Conservation (phyloP, 2,888 invertebrate genomes). For the Orchestes rusci region DNA sequence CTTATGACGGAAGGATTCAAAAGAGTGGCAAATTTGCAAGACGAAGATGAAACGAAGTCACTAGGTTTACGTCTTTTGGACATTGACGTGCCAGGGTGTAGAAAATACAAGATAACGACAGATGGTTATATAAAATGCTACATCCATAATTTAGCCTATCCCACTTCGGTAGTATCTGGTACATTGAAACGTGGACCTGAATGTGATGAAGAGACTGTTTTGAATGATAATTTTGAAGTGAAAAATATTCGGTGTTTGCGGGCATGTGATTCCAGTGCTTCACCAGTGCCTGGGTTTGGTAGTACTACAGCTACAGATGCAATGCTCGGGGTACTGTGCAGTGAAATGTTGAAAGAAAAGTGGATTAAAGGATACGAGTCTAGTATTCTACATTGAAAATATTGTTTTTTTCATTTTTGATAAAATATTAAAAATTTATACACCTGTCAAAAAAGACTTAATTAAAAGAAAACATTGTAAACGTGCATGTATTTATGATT, state of each 20-base stretch:
- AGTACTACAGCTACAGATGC: constrained; percentile 49
- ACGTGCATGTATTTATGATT: no score
- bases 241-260: constrained; percentile 41
- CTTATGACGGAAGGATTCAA: constrained; percentile 28
- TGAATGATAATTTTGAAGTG: constrained; percentile 41
- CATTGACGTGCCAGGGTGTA: constrained; percentile 41
- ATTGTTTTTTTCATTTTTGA: no score
- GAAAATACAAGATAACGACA: constrained; percentile 38
- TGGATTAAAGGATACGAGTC: constrained; percentile 29
- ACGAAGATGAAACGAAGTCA: constrained; percentile 13
- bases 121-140: constrained; percentile 49
- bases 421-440: no score
- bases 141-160: constrained; percentile 34
- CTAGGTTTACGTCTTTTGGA: constrained; percentile 39
- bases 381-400: not conserved
- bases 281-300: constrained; percentile 38
- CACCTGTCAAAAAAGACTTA: no score
- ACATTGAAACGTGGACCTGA: constrained; percentile 39
- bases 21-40: constrained; percentile 28
- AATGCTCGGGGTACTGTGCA: constrained; percentile 51
- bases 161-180: constrained; percentile 26
- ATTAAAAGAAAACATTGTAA: no score
- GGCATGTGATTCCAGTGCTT: constrained; percentile 45
- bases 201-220: constrained; percentile 33
- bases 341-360: constrained; percentile 42